These are phyloP conservation scores for Diaphora mendica DNA, from an alignment of 2,888 invertebrate species.

Conservation along the genomic window DNA sequence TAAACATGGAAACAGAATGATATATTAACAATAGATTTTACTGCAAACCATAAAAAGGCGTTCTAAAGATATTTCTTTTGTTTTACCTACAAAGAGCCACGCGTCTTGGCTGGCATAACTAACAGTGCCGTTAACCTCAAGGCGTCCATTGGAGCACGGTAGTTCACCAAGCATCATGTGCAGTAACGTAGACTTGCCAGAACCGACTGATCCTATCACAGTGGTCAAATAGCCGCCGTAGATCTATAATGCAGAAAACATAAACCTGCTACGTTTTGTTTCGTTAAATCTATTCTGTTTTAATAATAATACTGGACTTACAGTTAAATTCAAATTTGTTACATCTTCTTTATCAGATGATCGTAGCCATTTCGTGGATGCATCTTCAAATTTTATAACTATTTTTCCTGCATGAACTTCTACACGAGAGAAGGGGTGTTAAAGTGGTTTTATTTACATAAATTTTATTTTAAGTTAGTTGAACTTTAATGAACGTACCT, in stretches of 20 bases:
- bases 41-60: not conserved
- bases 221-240: constrained; percentile 83
- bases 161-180: constrained; percentile 92
- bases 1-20: not conserved
- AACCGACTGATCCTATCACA: constrained; percentile 87
- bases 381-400: constrained; percentile 74
- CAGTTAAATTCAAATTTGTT: constrained; percentile 74
- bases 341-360: constrained; percentile 78
- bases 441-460: not conserved
- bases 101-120: constrained; percentile 94
- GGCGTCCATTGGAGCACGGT: constrained; percentile 87
- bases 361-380: constrained; percentile 82
- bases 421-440: constrained; percentile 5
- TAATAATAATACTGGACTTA: constrained; percentile 49
- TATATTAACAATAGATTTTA: not conserved
- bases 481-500: constrained; percentile 10
- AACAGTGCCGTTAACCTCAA: constrained; percentile 87
- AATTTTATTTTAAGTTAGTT: not conserved
- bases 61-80: not conserved
- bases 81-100: constrained; percentile 91
- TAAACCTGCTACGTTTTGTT: not conserved
- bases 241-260: constrained; percentile 55
- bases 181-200: constrained; percentile 87
- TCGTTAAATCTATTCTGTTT: not conserved
- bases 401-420: constrained; percentile 52